Percentiles rank a stretch among this genome's conserved stretches.
phyloP scores from a whole-genome alignment of 2,888 invertebrate genomes.

The Agrotis ipsilon region DNA sequence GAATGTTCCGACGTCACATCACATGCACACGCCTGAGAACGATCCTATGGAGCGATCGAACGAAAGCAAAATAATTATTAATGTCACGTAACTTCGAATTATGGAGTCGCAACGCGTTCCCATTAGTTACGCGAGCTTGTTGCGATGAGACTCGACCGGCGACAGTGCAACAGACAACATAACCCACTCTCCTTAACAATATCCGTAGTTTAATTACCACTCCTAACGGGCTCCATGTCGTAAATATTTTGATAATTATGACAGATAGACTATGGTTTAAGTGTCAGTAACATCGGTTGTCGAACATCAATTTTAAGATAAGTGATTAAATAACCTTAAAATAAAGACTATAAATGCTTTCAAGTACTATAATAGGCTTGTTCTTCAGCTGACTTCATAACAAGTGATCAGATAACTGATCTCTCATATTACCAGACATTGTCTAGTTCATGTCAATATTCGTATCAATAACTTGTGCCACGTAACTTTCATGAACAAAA shows the following conservation, averaged over 20 bases:
- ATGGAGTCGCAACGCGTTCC: slow-evolving; percentile 77
- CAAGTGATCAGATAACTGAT: background rate
- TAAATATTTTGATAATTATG: slow-evolving; percentile 14
- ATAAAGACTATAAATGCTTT: background rate
- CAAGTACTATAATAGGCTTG: background rate
- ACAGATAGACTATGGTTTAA: background rate
- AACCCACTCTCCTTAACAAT: slow-evolving; percentile 35
- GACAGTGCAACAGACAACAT: slow-evolving; percentile 49
- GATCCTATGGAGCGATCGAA: slow-evolving; percentile 69
- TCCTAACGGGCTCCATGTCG: slow-evolving; percentile 11
- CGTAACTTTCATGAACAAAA: slow-evolving; percentile 45
- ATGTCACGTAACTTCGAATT: slow-evolving; percentile 81
- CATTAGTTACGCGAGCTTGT: slow-evolving; percentile 73
- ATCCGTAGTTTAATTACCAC: slow-evolving; percentile 27
- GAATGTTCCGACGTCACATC: slow-evolving; percentile 44
- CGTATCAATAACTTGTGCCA: slow-evolving; percentile 12
- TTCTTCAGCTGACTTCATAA: background rate
- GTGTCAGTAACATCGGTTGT: background rate
- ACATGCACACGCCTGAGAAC: slow-evolving; percentile 49
- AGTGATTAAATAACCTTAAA: background rate
- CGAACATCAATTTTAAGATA: background rate
- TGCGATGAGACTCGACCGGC: slow-evolving; percentile 52
- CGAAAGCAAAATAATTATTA: slow-evolving; percentile 79
- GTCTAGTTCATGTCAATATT: slow-evolving; percentile 5
- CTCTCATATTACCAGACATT: background rate